phyloP scores from a whole-genome alignment of 2,888 invertebrate species.

The Torymus auratus region DNA sequence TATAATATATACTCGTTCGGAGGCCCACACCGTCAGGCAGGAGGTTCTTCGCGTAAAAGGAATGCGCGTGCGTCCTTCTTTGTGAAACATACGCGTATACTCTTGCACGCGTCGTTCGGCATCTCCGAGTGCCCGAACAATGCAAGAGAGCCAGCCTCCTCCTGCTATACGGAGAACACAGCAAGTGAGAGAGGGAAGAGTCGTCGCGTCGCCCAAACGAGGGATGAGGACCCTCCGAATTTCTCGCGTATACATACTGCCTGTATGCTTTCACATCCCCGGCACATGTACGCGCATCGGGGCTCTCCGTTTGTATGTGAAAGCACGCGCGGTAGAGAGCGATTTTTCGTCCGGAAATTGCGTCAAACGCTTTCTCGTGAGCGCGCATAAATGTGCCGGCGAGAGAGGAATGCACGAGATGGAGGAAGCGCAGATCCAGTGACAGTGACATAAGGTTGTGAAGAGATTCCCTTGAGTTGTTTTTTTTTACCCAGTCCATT shows the following conservation, averaged over 20 bases:
- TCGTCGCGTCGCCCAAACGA: neutral
- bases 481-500: neutral
- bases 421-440: constrained; percentile 21
- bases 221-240: neutral
- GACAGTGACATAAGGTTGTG: constrained; percentile 27
- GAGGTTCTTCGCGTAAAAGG: constrained; percentile 53
- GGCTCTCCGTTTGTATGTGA: neutral
- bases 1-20: no score
- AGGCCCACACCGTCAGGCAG: no score
- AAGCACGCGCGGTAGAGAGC: neutral
- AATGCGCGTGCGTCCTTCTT: constrained; percentile 69
- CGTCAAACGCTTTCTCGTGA: constrained; percentile 42
- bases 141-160: neutral
- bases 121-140: constrained; percentile 56
- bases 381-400: constrained; percentile 11
- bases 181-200: constrained; percentile 4
- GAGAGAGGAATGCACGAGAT: neutral
- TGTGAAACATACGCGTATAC: constrained; percentile 56
- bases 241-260: neutral
- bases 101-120: no score
- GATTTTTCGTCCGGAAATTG: constrained; percentile 35
- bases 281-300: no score
- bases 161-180: no score
- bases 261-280: neutral
- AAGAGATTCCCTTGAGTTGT: neutral